Evolutionary conservation across 2,888 invertebrate genomes (phyloP).

Genomic region (Hyles lineata): DNA sequence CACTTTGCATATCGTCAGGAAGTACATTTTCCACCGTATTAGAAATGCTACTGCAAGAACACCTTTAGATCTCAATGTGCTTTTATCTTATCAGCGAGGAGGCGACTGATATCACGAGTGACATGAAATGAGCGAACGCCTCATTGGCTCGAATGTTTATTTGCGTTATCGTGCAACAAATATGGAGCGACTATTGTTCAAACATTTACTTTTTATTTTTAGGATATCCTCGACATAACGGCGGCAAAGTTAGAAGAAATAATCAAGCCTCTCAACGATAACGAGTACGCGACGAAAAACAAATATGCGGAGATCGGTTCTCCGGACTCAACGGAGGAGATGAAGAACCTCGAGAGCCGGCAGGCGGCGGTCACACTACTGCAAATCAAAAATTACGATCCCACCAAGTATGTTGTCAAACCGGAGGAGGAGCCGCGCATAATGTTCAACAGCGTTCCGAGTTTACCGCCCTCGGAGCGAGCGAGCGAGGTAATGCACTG

Average conservation of each 20-base stretch:
- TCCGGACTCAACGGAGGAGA: slow-evolving; percentile 81
- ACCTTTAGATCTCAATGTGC: slow-evolving; percentile 64
- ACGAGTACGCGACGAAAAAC: slow-evolving; percentile 67
- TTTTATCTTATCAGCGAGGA: slow-evolving; percentile 77
- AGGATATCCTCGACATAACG: slow-evolving; percentile 86
- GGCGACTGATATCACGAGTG: slow-evolving; percentile 71
- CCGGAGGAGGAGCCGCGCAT: slow-evolving; percentile 82
- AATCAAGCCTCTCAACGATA: slow-evolving; percentile 77
- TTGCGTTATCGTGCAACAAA: slow-evolving; percentile 70
- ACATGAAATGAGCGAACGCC: slow-evolving; percentile 65
- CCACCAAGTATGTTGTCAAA: slow-evolving; percentile 76
- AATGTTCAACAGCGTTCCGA: slow-evolving; percentile 85
- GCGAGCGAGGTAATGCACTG: slow-evolving; percentile 83
- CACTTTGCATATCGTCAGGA: slow-evolving; percentile 63
- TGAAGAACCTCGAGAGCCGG: slow-evolving; percentile 82
- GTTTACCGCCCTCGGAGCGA: slow-evolving; percentile 83
- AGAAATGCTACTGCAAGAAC: slow-evolving; percentile 70
- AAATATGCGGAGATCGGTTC: slow-evolving; percentile 77
- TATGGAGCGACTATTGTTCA: slow-evolving; percentile 60
- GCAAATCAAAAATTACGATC: slow-evolving; percentile 82
- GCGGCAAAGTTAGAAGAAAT: slow-evolving; percentile 85
- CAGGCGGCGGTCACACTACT: slow-evolving; percentile 82
- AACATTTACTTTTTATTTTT: slow-evolving; percentile 70
- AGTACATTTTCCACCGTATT: slow-evolving; percentile 74
- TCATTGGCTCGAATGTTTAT: slow-evolving; percentile 72